Base-by-base conservation (phyloP, 2,888 invertebrate genomes). In the Agapostemon virescens region DNA sequence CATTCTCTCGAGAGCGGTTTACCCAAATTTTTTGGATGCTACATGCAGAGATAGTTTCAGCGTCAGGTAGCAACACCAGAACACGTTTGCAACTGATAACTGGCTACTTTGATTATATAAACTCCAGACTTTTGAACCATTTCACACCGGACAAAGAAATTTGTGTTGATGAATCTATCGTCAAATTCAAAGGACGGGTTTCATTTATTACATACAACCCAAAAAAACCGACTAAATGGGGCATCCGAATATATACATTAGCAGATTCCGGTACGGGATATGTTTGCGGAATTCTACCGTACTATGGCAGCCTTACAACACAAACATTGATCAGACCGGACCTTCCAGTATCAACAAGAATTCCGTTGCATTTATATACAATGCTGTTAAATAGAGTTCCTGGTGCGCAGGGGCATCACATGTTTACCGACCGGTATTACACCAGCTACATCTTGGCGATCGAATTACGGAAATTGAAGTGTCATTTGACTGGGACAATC, bases 401-500 rank as follows among this genome's bases (percentile, higher is more conserved):
- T 30, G 75, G 75, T 75, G 6, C 61, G 20, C 61, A 61, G 15
- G 61, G 70, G 33, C 20, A 70, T 42, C 70, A 42, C 23, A 69
- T 69, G 55, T 69, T 69, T 55, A 69, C 69, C 0, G 69, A 69
- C 13, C 55, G 55, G 11, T 73, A 71, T 63, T 71, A 71, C 5
- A 72, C 64, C 0, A 64, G 64, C 33, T 72, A 23, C 17, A 66
- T 66, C 9, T 66, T 55, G 20, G 55, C 66, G 2, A 20, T 55
- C 26, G 66, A 73, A 38, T 66, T 73, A 66, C 26, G 0, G 0
- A 71, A 71, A 71, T 17, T 71, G 49, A 71, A 71, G 45, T 71
- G 63, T 30, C 42, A 61, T 23, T 73, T 15, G 52, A 66, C 73
- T n/a, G 73, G 73, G 17, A 73, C 73, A 2, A 73, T 73, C 2